Conservation (phyloP, 2,888 invertebrate species). For the Crocallis elinguaria region DNA sequence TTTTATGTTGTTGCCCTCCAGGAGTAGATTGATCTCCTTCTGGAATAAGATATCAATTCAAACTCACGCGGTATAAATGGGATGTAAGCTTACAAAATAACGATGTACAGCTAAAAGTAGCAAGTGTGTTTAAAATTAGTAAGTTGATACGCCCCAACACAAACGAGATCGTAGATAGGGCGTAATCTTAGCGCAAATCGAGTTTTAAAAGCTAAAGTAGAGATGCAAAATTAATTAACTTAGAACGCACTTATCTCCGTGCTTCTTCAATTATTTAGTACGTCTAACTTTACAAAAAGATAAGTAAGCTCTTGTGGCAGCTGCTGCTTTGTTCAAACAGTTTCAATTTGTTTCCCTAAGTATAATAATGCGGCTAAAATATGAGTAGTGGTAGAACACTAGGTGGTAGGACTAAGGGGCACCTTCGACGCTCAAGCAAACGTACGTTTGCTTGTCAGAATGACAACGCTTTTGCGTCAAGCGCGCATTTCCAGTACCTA, state of each 20-base stretch:
- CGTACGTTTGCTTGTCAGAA: too few relatives aligned
- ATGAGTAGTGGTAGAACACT: too few relatives aligned
- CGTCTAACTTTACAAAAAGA: constrained; percentile 37
- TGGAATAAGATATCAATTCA: too few relatives aligned
- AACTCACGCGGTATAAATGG: too few relatives aligned
- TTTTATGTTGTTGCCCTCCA: too few relatives aligned
- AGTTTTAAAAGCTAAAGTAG: constrained; percentile 1
- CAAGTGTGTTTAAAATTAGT: neutral
- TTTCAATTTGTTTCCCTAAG: too few relatives aligned
- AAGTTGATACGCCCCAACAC: neutral
- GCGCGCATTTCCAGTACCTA: too few relatives aligned
- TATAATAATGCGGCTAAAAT: too few relatives aligned
- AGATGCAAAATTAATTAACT: constrained; percentile 25
- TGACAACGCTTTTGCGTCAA: too few relatives aligned
- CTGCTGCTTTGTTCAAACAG: constrained; percentile 47
- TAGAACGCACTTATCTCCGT: constrained; percentile 23
- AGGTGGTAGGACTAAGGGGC: too few relatives aligned
- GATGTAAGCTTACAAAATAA: neutral
- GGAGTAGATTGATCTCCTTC: too few relatives aligned
- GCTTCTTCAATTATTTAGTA: constrained; percentile 41
- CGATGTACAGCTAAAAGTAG: neutral
- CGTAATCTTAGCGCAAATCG: neutral
- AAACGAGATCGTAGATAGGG: neutral
- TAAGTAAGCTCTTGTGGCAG: constrained; percentile 36
- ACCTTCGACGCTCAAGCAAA: too few relatives aligned